Evolutionary conservation across 2,113 vertebrate species (phyloP).

Genomic region (Circaetus cinerascens): DNA sequence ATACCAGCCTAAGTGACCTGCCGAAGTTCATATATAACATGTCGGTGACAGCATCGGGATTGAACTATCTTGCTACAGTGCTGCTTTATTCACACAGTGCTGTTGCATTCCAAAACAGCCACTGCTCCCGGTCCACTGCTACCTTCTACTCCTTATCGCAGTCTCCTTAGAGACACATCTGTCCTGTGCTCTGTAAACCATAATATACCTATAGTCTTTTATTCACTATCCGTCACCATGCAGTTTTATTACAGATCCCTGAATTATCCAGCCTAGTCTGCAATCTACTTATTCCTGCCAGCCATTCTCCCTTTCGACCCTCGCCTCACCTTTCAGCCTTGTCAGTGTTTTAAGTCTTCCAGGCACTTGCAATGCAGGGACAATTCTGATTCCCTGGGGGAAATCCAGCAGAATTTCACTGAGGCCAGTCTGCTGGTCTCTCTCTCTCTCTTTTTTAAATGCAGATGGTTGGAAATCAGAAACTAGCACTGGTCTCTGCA

Average conservation of each 20-base stretch:
- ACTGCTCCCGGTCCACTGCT: not conserved
- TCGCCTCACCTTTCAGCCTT: not conserved
- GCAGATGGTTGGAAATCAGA: not conserved
- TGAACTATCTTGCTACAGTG: not conserved
- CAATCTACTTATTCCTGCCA: conserved; percentile 25
- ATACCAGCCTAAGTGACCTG: conserved; percentile 14
- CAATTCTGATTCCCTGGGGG: not conserved
- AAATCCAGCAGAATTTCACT: not conserved
- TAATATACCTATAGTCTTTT: conserved; percentile 53
- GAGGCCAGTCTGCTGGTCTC: not conserved
- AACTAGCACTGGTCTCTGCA: not conserved
- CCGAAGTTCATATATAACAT: conserved; percentile 29
- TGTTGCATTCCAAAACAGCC: conserved; percentile 28
- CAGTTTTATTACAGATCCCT: conserved; percentile 50
- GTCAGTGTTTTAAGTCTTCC: not conserved
- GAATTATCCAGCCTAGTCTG: conserved; percentile 40
- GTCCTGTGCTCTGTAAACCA: conserved; percentile 46
- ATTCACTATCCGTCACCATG: conserved; percentile 27
- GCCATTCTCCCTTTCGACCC: not conserved
- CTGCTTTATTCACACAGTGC: conserved; percentile 16
- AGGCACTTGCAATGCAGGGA: not conserved
- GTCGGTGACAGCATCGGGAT: not conserved
- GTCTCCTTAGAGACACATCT: conserved; percentile 51
- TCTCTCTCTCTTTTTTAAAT: not conserved
- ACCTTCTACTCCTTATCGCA: conserved; percentile 17